Evolutionary conservation across 2,113 vertebrate genomes (phyloP).

Genomic region (Scalopus aquaticus): DNA sequence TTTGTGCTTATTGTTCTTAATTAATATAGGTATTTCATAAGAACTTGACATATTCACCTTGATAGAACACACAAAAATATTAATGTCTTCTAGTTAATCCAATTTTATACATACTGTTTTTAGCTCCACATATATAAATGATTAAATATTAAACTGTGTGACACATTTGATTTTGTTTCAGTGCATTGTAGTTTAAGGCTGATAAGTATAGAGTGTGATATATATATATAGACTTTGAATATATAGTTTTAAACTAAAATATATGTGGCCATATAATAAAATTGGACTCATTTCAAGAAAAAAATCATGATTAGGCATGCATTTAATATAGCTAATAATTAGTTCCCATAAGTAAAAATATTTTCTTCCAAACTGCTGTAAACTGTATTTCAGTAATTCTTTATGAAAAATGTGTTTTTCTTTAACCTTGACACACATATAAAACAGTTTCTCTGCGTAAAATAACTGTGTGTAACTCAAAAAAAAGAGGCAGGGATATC

Average conservation of each 20-base stretch:
- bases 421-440: not conserved
- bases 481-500: not conserved
- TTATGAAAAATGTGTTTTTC: not conserved
- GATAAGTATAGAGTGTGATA: not conserved
- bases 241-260: not conserved
- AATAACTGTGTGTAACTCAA: not conserved
- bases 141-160: not conserved
- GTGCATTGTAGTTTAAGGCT: not conserved
- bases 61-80: not conserved
- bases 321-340: not conserved
- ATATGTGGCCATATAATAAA: accelerated
- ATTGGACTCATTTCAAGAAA: not conserved
- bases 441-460: not conserved
- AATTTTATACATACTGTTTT: not conserved
- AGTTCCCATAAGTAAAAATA: not conserved
- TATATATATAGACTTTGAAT: not conserved
- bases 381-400: not conserved
- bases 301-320: not conserved
- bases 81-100: not conserved
- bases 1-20: not conserved
- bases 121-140: not conserved
- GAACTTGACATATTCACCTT: not conserved
- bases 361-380: not conserved
- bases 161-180: not conserved
- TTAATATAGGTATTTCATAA: not conserved